These are phyloP conservation scores for Fulmarus glacialis DNA, from an alignment of 2,113 vertebrate genomes.

Conservation along the genomic window DNA sequence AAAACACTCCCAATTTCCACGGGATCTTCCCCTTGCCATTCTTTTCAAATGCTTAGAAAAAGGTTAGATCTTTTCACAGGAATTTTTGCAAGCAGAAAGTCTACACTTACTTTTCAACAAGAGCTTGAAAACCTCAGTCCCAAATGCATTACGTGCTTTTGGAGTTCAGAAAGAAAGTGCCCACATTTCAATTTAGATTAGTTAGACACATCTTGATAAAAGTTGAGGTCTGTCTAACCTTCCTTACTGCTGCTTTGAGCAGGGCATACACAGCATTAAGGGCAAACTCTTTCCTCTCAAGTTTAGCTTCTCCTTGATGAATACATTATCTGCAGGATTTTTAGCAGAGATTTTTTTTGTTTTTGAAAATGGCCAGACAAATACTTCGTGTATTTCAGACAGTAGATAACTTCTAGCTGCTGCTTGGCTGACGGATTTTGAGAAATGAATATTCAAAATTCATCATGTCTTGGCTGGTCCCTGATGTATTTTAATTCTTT, in stretches of 20 bases:
- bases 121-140: background rate
- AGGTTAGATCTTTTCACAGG: background rate
- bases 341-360: background rate
- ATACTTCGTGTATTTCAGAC: background rate
- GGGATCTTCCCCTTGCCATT: background rate
- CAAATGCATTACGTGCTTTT: background rate
- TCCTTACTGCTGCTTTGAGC: background rate
- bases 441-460: slow-evolving; percentile 12
- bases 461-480: background rate
- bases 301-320: background rate
- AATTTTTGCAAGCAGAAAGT: background rate
- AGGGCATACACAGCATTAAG: background rate
- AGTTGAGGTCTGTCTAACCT: background rate
- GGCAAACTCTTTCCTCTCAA: background rate
- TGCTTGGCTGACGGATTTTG: background rate
- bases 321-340: background rate
- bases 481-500: slow-evolving; percentile 8
- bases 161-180: background rate
- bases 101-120: background rate
- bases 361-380: background rate
- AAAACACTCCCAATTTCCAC: slow-evolving; percentile 4
- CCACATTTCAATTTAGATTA: slow-evolving; percentile 11
- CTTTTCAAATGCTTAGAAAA: background rate
- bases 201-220: slow-evolving; percentile 9
- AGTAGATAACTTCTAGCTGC: background rate